phyloP scores from a whole-genome alignment of 1,140 invertebrate genomes.

The Caenorhabditis tropicalis region DNA sequence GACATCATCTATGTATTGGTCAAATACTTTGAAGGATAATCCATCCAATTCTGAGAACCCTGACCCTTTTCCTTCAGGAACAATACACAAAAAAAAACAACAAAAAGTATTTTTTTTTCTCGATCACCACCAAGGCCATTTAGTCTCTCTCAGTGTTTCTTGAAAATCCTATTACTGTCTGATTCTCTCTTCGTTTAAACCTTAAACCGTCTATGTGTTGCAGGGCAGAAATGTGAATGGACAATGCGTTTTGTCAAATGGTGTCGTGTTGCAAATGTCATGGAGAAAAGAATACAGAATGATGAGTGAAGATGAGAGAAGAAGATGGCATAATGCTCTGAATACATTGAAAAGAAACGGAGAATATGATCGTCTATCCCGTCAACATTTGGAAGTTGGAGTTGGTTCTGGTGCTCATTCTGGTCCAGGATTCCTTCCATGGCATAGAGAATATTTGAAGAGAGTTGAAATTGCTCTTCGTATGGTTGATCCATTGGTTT shows the following conservation, averaged over 20 bases:
- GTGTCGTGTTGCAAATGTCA: slow-evolving; percentile 47
- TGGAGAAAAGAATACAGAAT: slow-evolving; percentile 73
- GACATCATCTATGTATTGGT: background rate
- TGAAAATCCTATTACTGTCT: slow-evolving; percentile 20
- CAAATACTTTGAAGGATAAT: slow-evolving; percentile 22
- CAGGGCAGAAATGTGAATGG: slow-evolving; percentile 31
- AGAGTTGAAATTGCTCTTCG: slow-evolving; percentile 69
- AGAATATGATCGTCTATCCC: slow-evolving; percentile 67
- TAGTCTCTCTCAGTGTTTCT: background rate
- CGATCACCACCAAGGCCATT: background rate
- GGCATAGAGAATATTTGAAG: slow-evolving; percentile 68
- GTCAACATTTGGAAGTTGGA: slow-evolving; percentile 63
- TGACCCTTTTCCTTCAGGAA: background rate
- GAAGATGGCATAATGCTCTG: slow-evolving; percentile 72
- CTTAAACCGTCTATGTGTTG: background rate
- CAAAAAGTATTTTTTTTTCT: background rate
- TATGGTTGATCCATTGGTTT: slow-evolving; percentile 66
- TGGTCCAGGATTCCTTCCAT: slow-evolving; percentile 68
- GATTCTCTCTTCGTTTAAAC: background rate
- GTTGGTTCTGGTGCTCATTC: slow-evolving; percentile 65
- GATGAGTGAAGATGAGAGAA: slow-evolving; percentile 72
- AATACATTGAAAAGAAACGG: slow-evolving; percentile 72
- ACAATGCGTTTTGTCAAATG: slow-evolving; percentile 49
- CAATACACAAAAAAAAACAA: background rate
- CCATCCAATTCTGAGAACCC: background rate